Base-by-base conservation (phyloP, 2,113 vertebrate species). In the Halichoerus grypus region DNA sequence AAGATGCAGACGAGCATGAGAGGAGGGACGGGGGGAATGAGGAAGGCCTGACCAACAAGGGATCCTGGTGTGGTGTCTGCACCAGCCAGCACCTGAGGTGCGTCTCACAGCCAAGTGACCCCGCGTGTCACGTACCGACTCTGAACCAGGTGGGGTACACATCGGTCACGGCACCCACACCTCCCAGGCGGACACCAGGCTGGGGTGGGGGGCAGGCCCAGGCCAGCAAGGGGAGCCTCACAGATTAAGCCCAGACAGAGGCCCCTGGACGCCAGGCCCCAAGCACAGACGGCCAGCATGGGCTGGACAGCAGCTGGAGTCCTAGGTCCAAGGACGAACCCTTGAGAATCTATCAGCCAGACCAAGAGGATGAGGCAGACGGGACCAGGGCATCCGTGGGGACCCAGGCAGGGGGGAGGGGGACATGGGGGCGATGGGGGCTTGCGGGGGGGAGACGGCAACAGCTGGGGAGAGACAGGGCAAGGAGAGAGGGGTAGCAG, bases 1-100 rank as follows among this genome's bases (percentile, higher is more conserved):
- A 57, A 42, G 42, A 3, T 0, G 0, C 3, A 14, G 24, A 26
- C 2, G 2, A 26, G 14, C 13, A 4, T 1, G 3, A 36, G 36
- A 28, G 33, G 0, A 39, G 46, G 28, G 33, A 13, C 1, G 14
- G 15, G 22, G 49, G 39, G 1, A 5, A 7, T 4, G 18, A 10
- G 39, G 19, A 31, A 42, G 53, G 61, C 53, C 53, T 53, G 6
- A 16, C 18, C 2, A 4, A 13, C 24, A 14, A 1, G 76, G 3
- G 4, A 24, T 5, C 42, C 24, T 7, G 49, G 4, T 0, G 8
- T 72, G 24, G 24, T 1, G 2, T 16, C 39, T 26, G 53, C 19
- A 26, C 77, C 8, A 46, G 2, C n/a, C 19, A 5, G 51, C 28
- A 22, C 4, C 7, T 18, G 53, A 19, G 28, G 8, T 3, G 21